These are phyloP conservation scores for Xiphophorus couchianus DNA, from an alignment of 2,113 vertebrate genomes.

Conservation along the genomic window DNA sequence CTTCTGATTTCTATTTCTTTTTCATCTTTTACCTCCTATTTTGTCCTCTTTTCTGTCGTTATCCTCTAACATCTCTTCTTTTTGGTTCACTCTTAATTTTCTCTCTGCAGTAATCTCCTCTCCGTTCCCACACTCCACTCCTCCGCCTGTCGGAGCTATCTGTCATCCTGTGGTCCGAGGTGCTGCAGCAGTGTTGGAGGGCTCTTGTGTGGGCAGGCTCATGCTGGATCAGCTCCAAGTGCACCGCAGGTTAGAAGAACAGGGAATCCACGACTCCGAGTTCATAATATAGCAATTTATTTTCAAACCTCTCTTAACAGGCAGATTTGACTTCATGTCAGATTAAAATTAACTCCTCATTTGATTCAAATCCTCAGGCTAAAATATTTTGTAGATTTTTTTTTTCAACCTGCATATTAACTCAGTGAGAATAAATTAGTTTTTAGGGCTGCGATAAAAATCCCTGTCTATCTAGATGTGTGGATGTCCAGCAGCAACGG, in stretches of 20 bases:
- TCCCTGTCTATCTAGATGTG: no score
- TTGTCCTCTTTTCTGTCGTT: no score
- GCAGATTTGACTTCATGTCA: no score
- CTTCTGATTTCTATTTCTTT: background rate
- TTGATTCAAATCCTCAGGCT: background rate
- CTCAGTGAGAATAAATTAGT: no score
- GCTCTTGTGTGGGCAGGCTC: constrained; percentile 17
- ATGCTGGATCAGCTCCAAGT: background rate
- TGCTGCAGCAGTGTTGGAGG: constrained; percentile 1
- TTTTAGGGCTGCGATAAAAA: no score
- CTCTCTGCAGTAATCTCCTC: background rate
- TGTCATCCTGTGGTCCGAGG: constrained; percentile 1
- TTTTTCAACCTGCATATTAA: no score
- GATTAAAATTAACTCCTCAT: no score
- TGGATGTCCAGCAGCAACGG: no score
- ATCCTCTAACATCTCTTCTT: background rate
- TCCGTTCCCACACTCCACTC: constrained; percentile 1
- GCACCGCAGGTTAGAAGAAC: constrained; percentile 12
- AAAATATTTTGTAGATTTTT: background rate
- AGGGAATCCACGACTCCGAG: background rate
- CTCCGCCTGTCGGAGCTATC: constrained; percentile 5
- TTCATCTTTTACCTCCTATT: no score
- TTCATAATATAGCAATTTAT: background rate
- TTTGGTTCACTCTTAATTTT: background rate
- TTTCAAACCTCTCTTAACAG: background rate